Conservation (phyloP, 2,113 vertebrate genomes). For the Cepphus grylle region DNA sequence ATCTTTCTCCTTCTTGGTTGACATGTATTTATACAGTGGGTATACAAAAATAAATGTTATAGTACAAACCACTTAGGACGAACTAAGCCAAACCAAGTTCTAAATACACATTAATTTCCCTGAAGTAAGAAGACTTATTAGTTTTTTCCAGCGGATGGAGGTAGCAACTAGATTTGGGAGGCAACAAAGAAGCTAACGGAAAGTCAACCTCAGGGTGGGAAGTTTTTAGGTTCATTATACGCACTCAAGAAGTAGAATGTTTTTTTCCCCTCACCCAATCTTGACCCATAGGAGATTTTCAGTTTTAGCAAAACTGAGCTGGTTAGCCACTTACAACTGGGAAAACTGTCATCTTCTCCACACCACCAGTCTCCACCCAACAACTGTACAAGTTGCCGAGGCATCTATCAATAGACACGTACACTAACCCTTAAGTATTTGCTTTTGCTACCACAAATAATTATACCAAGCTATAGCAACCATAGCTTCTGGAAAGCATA, state of each 20-base stretch:
- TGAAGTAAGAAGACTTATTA: background rate
- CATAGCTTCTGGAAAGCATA: background rate
- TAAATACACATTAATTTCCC: background rate
- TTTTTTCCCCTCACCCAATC: background rate
- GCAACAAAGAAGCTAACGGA: background rate
- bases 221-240: background rate
- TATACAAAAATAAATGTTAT: slow-evolving; percentile 25
- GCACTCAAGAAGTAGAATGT: background rate
- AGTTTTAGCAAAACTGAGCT: background rate
- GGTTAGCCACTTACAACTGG: background rate
- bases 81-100: background rate
- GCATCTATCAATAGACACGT: background rate
- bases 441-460: background rate
- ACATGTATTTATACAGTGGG: background rate
- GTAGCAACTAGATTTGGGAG: background rate
- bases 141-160: background rate
- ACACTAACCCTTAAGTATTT: background rate
- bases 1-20: background rate
- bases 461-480: background rate
- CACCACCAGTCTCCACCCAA: background rate
- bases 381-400: background rate
- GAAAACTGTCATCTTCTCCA: background rate
- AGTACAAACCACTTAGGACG: background rate
- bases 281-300: background rate
- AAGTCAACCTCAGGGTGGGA: background rate